Conservation (phyloP, 2,888 invertebrate species). For the Bellardia bayeri region DNA sequence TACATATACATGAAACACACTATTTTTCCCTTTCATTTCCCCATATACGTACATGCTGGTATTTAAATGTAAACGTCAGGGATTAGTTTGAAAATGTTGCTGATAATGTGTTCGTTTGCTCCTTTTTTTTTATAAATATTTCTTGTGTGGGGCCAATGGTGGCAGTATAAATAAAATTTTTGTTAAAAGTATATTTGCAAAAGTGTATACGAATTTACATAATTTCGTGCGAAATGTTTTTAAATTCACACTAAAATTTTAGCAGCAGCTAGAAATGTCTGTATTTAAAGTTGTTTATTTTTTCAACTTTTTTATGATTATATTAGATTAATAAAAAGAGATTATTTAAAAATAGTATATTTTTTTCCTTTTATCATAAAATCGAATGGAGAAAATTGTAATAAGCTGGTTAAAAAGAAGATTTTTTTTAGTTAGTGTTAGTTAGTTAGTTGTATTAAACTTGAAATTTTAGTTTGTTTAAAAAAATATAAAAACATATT, state of each 20-base stretch:
- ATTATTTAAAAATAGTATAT: conserved; percentile 10
- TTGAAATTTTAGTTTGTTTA: too few species aligned
- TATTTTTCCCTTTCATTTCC: too few species aligned
- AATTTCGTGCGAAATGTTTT: conserved; percentile 36
- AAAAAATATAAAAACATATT: too few species aligned
- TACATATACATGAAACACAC: neutral
- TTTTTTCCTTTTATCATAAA: neutral
- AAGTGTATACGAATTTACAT: conserved; percentile 51
- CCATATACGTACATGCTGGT: neutral
- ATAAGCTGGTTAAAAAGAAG: neutral
- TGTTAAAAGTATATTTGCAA: neutral
- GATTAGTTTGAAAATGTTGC: neutral
- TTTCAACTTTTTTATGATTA: neutral
- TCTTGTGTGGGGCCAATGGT: neutral
- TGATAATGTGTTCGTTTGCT: conserved; percentile 4
- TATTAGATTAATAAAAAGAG: conserved; percentile 38
- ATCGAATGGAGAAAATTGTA: neutral
- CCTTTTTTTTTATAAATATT: neutral
- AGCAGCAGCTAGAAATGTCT: neutral
- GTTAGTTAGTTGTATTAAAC: too few species aligned
- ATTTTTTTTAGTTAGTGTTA: too few species aligned
- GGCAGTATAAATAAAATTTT: neutral
- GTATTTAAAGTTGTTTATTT: neutral
- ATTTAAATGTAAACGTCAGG: neutral
- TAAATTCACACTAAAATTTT: conserved; percentile 17